Conservation (phyloP, 2,888 invertebrate genomes). For the Hoplodrina ambigua region DNA sequence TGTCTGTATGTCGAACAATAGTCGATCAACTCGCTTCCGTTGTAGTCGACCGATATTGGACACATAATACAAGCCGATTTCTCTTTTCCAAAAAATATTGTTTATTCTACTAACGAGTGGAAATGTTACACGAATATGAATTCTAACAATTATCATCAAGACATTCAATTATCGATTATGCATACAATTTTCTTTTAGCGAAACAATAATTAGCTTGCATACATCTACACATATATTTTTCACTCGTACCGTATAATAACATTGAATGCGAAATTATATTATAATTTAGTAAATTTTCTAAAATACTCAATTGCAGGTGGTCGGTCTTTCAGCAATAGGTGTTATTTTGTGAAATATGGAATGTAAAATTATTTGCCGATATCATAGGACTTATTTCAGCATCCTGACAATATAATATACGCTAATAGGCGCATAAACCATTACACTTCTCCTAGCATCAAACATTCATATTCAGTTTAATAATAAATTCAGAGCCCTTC, state of each 20-base stretch:
- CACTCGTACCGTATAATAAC: slow-evolving; percentile 65
- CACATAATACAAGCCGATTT: slow-evolving; percentile 66
- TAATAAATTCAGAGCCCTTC: slow-evolving; percentile 54
- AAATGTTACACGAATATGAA: slow-evolving; percentile 72
- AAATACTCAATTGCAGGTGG: slow-evolving; percentile 58
- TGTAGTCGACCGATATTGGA: slow-evolving; percentile 51
- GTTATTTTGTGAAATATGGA: slow-evolving; percentile 64
- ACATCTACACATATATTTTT: slow-evolving; percentile 66
- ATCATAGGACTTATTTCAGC: slow-evolving; percentile 44
- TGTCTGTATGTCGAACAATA: slow-evolving; percentile 64
- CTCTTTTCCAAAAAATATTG: slow-evolving; percentile 66
- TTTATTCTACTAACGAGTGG: slow-evolving; percentile 64
- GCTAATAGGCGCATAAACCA: slow-evolving; percentile 44
- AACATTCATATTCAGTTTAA: slow-evolving; percentile 46
- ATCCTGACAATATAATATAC: slow-evolving; percentile 50
- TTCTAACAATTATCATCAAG: slow-evolving; percentile 70
- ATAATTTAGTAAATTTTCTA: slow-evolving; percentile 59
- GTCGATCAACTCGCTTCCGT: slow-evolving; percentile 45
- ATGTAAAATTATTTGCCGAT: slow-evolving; percentile 66
- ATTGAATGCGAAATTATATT: slow-evolving; percentile 59
- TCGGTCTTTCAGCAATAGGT: slow-evolving; percentile 65
- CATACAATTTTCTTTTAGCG: slow-evolving; percentile 62
- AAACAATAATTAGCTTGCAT: slow-evolving; percentile 63
- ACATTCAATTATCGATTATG: slow-evolving; percentile 71
- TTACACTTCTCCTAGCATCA: slow-evolving; percentile 47